phyloP scores from a whole-genome alignment of 2,797 vertebrate species.

The Pyrocephalus nanus region DNA sequence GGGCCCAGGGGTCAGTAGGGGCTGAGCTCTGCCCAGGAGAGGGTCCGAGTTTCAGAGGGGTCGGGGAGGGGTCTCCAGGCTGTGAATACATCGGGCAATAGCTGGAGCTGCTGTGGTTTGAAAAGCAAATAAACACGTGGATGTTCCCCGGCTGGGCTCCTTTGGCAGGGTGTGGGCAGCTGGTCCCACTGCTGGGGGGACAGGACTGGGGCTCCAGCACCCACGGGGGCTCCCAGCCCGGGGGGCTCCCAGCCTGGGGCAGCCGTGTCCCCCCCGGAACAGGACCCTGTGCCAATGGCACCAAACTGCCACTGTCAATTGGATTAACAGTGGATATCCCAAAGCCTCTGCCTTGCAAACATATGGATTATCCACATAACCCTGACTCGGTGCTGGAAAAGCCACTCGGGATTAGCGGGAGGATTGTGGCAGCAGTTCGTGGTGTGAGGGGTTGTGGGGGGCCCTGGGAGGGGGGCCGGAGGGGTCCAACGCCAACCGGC shows the following conservation, averaged over 20 bases:
- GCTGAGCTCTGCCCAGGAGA: not conserved
- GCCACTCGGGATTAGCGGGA: slow-evolving; percentile 2
- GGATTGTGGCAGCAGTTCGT: not conserved
- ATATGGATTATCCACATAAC: slow-evolving; percentile 40
- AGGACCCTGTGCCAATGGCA: not conserved
- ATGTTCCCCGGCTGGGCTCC: not conserved
- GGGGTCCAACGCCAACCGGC: accelerated
- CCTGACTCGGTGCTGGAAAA: not conserved
- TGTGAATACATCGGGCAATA: not conserved
- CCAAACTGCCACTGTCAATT: slow-evolving; percentile 9
- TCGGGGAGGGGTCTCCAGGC: not conserved
- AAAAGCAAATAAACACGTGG: slow-evolving; percentile 26
- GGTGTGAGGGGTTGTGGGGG: not conserved
- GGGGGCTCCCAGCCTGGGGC: not conserved
- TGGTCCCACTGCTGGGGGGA: not conserved
- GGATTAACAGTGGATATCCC: slow-evolving; percentile 12
- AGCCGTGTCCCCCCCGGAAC: accelerated
- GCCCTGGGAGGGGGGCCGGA: not conserved
- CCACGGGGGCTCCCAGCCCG: accelerated
- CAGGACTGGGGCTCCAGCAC: accelerated
- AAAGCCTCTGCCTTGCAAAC: slow-evolving; percentile 40
- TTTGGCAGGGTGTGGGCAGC: not conserved
- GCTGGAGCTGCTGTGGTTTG: not conserved
- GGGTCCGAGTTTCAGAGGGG: not conserved
- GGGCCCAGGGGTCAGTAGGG: not conserved